Evolutionary conservation across 2,888 invertebrate genomes (phyloP).

Genomic region (Cephus pygmeus): DNA sequence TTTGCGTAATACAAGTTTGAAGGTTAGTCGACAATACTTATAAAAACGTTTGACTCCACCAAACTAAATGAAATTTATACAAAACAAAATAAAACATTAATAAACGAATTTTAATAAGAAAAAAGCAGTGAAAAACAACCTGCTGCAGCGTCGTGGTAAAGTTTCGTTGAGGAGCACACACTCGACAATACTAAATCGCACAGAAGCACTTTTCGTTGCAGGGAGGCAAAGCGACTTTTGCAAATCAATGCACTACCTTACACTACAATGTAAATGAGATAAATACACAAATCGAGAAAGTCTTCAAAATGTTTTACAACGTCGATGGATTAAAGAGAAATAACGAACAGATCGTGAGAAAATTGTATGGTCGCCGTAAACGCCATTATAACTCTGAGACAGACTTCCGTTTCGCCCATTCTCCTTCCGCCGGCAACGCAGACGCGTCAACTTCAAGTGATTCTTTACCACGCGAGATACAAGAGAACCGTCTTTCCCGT

Average conservation of each 20-base stretch:
- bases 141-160: neutral
- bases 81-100: neutral
- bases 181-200: neutral
- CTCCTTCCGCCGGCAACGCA: neutral
- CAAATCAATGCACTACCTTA: neutral
- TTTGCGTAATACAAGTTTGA: neutral
- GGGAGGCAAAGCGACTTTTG: neutral
- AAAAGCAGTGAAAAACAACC: neutral
- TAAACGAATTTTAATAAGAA: neutral
- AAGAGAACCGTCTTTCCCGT: neutral
- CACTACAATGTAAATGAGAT: neutral
- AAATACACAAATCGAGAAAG: neutral
- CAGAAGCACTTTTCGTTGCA: neutral
- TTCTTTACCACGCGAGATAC: neutral
- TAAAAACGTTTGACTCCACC: neutral
- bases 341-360: conserved; percentile 28
- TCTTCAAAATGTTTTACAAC: neutral
- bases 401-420: neutral
- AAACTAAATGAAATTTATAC: neutral
- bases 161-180: neutral
- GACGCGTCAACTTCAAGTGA: neutral
- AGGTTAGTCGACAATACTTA: conserved; percentile 13
- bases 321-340: neutral
- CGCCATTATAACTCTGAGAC: conserved; percentile 37
- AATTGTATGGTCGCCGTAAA: conserved; percentile 30